Evolutionary conservation across 2,113 vertebrate species (phyloP).

Genomic region (Sminthopsis crassicaudata): DNA sequence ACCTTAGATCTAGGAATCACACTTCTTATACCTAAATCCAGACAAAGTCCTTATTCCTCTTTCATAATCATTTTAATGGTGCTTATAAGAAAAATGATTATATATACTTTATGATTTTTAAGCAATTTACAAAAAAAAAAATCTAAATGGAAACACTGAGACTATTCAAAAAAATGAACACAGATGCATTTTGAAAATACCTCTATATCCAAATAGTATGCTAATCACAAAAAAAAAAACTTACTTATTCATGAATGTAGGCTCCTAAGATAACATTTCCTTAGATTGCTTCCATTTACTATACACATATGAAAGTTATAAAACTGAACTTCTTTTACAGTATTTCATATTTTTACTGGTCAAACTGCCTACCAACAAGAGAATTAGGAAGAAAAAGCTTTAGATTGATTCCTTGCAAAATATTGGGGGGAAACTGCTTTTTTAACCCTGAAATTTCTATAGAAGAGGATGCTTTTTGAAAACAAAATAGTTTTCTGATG

Average conservation of each 20-base stretch:
- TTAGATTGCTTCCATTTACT: slow-evolving; percentile 57
- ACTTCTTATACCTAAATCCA: not conserved
- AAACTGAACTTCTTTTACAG: slow-evolving; percentile 24
- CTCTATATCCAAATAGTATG: slow-evolving; percentile 61
- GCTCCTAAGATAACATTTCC: slow-evolving; percentile 48
- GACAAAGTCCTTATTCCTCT: not conserved
- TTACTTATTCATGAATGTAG: slow-evolving; percentile 57
- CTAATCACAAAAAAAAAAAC: slow-evolving; percentile 57
- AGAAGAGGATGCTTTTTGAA: not conserved
- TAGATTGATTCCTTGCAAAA: not conserved
- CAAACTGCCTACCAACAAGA: not conserved
- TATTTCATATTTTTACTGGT: slow-evolving; percentile 13
- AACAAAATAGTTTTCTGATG: not conserved
- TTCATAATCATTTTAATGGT: not conserved
- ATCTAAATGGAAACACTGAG: slow-evolving; percentile 33
- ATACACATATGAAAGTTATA: slow-evolving; percentile 38
- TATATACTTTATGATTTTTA: not conserved
- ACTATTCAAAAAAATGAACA: slow-evolving; percentile 61
- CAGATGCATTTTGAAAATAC: slow-evolving; percentile 39
- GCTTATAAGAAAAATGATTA: not conserved
- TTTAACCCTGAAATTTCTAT: not conserved
- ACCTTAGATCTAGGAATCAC: not conserved
- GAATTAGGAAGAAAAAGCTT: not conserved
- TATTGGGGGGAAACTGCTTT: not conserved
- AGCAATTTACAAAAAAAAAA: slow-evolving; percentile 12